phyloP scores from a whole-genome alignment of 2,888 invertebrate genomes.

The Eupeodes latifasciatus region DNA sequence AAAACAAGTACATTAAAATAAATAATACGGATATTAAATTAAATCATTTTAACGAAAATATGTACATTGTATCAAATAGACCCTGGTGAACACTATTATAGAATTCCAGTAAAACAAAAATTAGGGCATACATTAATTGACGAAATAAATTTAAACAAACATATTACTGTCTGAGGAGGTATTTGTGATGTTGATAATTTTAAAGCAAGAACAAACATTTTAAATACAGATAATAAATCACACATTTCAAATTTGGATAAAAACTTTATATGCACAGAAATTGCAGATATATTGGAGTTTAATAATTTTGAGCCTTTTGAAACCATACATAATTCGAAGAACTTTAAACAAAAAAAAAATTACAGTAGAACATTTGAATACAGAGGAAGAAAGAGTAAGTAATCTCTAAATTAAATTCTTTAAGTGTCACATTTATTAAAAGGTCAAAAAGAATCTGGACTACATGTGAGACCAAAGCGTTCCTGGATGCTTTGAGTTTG shows the following conservation, averaged over 20 bases:
- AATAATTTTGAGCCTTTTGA: conserved; percentile 4
- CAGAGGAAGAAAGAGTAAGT: conserved; percentile 13
- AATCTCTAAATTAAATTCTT: background rate
- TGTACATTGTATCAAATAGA: too few species aligned
- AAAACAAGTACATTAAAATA: too few species aligned
- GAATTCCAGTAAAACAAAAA: conserved; percentile 22
- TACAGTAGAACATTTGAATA: conserved; percentile 20
- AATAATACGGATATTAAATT: too few species aligned
- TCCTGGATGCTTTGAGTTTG: too few species aligned
- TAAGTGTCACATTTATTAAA: too few species aligned
- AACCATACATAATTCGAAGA: background rate
- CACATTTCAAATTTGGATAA: conserved; percentile 17
- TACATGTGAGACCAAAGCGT: too few species aligned
- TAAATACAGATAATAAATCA: conserved; percentile 28
- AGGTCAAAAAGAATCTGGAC: too few species aligned
- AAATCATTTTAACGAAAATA: too few species aligned
- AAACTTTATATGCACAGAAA: conserved; percentile 30
- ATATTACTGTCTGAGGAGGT: background rate
- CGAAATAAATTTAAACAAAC: too few species aligned
- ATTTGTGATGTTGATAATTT: background rate
- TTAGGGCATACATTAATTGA: too few species aligned
- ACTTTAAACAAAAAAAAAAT: conserved; percentile 3
- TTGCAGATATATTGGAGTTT: conserved; percentile 23
- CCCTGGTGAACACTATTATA: too few species aligned
- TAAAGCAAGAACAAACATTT: conserved; percentile 20